Evolutionary conservation across 2,888 invertebrate species (phyloP).

Genomic region (Quadriops clusia): DNA sequence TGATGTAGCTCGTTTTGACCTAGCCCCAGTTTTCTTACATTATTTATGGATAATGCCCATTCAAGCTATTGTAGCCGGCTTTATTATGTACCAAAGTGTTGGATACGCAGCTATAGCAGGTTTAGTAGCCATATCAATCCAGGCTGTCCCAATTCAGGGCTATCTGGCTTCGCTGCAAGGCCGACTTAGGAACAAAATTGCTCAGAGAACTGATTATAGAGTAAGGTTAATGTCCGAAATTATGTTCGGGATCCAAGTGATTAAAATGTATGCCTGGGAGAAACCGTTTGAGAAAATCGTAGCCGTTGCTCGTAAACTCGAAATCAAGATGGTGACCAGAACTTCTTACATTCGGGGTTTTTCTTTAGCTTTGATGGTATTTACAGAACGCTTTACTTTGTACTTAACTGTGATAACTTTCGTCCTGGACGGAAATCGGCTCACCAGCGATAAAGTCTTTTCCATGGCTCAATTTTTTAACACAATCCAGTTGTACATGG

Average conservation of each 20-base stretch:
- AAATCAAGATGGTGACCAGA: slow-evolving; percentile 53
- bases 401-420: slow-evolving; percentile 71
- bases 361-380: slow-evolving; percentile 54
- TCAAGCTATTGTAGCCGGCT: slow-evolving; percentile 52
- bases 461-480: slow-evolving; percentile 70
- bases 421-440: slow-evolving; percentile 50
- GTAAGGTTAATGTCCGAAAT: slow-evolving; percentile 65
- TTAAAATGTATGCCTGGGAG: slow-evolving; percentile 74
- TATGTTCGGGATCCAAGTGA: slow-evolving; percentile 58
- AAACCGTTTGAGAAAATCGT: slow-evolving; percentile 55
- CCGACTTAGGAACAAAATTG: slow-evolving; percentile 37
- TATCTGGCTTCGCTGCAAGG: slow-evolving; percentile 39
- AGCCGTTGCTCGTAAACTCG: slow-evolving; percentile 46
- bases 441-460: slow-evolving; percentile 55
- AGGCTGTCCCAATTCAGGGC: slow-evolving; percentile 42
- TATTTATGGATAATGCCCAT: slow-evolving; percentile 74
- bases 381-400: slow-evolving; percentile 73
- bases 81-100: slow-evolving; percentile 44
- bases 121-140: slow-evolving; percentile 42
- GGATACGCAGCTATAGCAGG: slow-evolving; percentile 49
- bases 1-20: slow-evolving; percentile 72
- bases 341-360: slow-evolving; percentile 57
- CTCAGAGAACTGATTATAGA: slow-evolving; percentile 48
- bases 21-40: slow-evolving; percentile 56
- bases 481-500: slow-evolving; percentile 54